Evolutionary conservation across 2,888 invertebrate genomes (phyloP).

Genomic region (Boloria selene): DNA sequence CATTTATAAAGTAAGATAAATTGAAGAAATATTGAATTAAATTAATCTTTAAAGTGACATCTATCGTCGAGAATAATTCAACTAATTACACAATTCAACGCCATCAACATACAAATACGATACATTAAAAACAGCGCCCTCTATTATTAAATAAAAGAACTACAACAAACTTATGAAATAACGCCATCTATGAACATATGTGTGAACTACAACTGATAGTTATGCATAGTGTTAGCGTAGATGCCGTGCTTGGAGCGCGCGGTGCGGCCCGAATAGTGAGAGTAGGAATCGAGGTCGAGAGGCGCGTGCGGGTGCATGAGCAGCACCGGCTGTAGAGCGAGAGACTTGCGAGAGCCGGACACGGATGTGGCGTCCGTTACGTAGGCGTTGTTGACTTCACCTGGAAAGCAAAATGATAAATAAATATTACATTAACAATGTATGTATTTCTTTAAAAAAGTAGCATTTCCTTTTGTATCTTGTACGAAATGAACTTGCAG

Average conservation of each 20-base stretch:
- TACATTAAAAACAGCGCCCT: slow-evolving; percentile 47
- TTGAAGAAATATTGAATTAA: not conserved
- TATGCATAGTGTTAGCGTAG: slow-evolving; percentile 87
- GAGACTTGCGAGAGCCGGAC: slow-evolving; percentile 91
- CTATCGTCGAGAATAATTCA: not conserved
- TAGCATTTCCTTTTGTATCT: no score
- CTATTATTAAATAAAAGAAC: slow-evolving; percentile 31
- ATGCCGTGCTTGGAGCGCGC: slow-evolving; percentile 83
- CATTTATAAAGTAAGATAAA: not conserved
- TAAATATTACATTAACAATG: no score
- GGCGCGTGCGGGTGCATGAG: slow-evolving; percentile 87
- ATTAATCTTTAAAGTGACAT: not conserved
- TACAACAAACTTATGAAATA: slow-evolving; percentile 14
- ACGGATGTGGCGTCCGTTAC: slow-evolving; percentile 93
- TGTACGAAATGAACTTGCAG: no score
- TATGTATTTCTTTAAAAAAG: no score
- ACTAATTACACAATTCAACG: no score
- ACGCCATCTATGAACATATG: slow-evolving; percentile 36
- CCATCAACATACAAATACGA: not conserved
- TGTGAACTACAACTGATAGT: slow-evolving; percentile 83
- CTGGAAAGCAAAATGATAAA: slow-evolving; percentile 71
- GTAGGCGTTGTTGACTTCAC: slow-evolving; percentile 94
- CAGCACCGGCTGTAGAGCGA: slow-evolving; percentile 93
- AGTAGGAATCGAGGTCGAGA: slow-evolving; percentile 87
- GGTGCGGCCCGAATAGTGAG: slow-evolving; percentile 89